A percentile compares a stretch with the other conserved stretches of the same genome.
phyloP scores from a whole-genome alignment of 2,113 vertebrate genomes.

The Suricata suricatta region DNA sequence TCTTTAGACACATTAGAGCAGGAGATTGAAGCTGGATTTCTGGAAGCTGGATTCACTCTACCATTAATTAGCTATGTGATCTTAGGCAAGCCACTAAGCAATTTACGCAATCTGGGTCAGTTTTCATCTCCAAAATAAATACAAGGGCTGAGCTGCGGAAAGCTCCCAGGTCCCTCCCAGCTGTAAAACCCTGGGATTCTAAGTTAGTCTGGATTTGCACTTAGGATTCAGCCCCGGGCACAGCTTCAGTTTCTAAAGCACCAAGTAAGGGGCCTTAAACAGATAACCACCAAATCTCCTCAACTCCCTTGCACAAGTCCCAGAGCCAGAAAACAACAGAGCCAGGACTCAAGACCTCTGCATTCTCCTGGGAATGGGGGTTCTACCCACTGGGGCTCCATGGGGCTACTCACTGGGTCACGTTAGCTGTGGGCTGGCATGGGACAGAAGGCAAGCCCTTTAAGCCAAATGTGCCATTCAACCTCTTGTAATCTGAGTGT shows the following conservation, averaged over 20 bases:
- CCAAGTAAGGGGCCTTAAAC: neutral
- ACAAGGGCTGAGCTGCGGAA: neutral
- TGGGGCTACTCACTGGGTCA: neutral
- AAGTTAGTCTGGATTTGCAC: neutral
- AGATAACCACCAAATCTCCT: neutral
- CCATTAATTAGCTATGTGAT: neutral
- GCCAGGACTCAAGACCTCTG: neutral
- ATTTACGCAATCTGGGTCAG: neutral
- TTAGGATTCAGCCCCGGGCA: neutral
- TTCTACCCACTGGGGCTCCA: neutral
- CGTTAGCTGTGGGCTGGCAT: rapidly evolving
- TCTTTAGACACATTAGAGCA: neutral
- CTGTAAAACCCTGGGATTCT: neutral
- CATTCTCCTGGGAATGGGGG: neutral
- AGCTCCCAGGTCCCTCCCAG: neutral
- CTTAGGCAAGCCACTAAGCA: neutral
- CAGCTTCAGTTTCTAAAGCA: neutral
- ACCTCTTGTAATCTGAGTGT: neutral
- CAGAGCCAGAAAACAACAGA: neutral
- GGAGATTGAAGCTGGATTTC: neutral
- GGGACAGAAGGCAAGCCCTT: neutral
- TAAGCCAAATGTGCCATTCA: neutral
- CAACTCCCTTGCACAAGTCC: neutral
- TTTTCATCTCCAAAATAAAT: conserved; percentile 39
- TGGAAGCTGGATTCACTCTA: neutral